Conservation (phyloP, 2,113 vertebrate genomes). For the Apteryx owenii region DNA sequence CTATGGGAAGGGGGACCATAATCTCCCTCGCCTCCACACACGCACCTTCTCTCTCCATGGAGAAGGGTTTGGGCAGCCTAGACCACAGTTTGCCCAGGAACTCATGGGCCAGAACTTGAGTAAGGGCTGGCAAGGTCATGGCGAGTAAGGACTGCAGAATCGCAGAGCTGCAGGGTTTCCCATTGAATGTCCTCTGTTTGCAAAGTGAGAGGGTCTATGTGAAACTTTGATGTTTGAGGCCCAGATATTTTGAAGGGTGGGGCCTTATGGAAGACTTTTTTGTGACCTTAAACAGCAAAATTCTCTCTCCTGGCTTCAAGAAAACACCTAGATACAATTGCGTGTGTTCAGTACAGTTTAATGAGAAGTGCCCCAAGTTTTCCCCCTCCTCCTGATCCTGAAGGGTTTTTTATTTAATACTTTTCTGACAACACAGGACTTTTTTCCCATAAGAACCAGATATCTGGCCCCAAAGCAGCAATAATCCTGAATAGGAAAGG, state of each 20-base stretch:
- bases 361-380: not conserved
- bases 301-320: not conserved
- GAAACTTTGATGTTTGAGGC: not conserved
- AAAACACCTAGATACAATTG: not conserved
- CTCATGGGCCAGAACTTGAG: not conserved
- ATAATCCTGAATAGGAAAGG: not conserved
- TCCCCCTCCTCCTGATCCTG: not conserved
- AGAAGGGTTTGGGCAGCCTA: not conserved
- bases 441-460: not conserved
- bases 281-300: not conserved
- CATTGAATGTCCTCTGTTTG: not conserved
- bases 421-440: not conserved
- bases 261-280: not conserved
- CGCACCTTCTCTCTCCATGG: not conserved
- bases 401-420: not conserved
- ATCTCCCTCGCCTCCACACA: not conserved
- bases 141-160: not conserved
- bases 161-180: not conserved
- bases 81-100: too few species aligned
- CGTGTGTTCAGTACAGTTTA: not conserved
- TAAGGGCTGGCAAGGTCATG: not conserved
- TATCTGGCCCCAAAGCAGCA: not conserved
- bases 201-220: not conserved
- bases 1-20: not conserved
- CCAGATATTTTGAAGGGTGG: not conserved